Evolutionary conservation across 2,113 vertebrate species (phyloP).

Genomic region (Hydropotes inermis): DNA sequence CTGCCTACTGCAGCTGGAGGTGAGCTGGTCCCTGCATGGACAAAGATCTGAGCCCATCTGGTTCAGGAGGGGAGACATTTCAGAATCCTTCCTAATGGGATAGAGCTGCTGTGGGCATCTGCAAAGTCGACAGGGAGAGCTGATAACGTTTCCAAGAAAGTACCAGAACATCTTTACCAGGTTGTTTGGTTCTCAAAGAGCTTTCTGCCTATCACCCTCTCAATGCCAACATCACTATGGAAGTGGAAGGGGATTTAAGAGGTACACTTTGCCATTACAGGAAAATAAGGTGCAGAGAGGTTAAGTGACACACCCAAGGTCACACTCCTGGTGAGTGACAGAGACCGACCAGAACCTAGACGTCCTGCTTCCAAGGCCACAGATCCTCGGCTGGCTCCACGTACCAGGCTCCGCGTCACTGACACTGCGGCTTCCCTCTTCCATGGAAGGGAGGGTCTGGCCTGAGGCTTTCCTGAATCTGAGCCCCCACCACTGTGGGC

Average conservation of each 20-base stretch:
- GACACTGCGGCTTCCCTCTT: not conserved
- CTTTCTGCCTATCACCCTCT: not conserved
- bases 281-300: not conserved
- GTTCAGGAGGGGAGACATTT: not conserved
- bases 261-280: not conserved
- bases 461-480: not conserved
- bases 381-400: not conserved
- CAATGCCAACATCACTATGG: no score
- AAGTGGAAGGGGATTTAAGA: not conserved
- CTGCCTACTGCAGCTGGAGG: not conserved
- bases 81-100: not conserved
- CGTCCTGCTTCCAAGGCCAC: not conserved
- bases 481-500: not conserved
- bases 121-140: not conserved
- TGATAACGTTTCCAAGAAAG: not conserved
- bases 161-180: not conserved
- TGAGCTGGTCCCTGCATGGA: not conserved
- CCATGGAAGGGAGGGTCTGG: not conserved
- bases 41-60: not conserved
- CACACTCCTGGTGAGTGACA: not conserved
- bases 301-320: rapidly evolving
- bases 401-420: not conserved
- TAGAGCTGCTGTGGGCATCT: not conserved
- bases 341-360: not conserved
- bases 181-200: not conserved